Conservation (phyloP, 2,888 invertebrate genomes). For the Subacronicta megacephala region DNA sequence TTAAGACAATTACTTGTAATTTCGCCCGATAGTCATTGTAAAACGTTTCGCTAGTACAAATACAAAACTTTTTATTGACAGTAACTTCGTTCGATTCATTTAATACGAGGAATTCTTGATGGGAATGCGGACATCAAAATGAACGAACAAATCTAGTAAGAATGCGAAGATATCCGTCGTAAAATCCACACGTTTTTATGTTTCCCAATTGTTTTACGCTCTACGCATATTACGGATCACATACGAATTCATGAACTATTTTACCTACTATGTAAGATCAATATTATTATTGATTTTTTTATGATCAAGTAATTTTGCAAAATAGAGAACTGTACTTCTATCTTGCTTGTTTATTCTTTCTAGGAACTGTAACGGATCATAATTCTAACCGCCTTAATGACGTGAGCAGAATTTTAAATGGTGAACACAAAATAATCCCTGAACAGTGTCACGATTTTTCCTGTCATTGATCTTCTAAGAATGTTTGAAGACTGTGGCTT, state of each 20-base stretch:
- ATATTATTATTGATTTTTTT: background rate
- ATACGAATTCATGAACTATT: constrained; percentile 21
- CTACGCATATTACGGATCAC: constrained; percentile 36
- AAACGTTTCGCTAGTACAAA: constrained; percentile 23
- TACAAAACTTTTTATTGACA: constrained; percentile 38
- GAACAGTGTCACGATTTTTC: constrained; percentile 12
- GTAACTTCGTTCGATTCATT: constrained; percentile 45
- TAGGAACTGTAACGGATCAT: too few relatives aligned
- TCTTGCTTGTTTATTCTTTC: too few relatives aligned
- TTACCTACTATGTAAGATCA: background rate
- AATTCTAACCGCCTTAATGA: too few relatives aligned
- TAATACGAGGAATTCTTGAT: constrained; percentile 48
- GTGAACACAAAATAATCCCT: constrained; percentile 7
- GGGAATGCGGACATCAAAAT: constrained; percentile 49
- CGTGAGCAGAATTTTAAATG: constrained; percentile 7
- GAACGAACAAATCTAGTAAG: constrained; percentile 47
- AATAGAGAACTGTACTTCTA: too few relatives aligned
- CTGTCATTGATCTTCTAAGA: constrained; percentile 3
- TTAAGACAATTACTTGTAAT: constrained; percentile 38
- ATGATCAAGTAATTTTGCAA: too few relatives aligned
- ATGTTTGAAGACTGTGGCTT: background rate
- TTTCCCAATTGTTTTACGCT: constrained; percentile 41
- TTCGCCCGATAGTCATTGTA: constrained; percentile 29
- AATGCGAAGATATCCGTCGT: constrained; percentile 44
- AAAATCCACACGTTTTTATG: constrained; percentile 55